Evolutionary conservation across 2,888 invertebrate genomes (phyloP).

Genomic region (Geotrupes spiniger): DNA sequence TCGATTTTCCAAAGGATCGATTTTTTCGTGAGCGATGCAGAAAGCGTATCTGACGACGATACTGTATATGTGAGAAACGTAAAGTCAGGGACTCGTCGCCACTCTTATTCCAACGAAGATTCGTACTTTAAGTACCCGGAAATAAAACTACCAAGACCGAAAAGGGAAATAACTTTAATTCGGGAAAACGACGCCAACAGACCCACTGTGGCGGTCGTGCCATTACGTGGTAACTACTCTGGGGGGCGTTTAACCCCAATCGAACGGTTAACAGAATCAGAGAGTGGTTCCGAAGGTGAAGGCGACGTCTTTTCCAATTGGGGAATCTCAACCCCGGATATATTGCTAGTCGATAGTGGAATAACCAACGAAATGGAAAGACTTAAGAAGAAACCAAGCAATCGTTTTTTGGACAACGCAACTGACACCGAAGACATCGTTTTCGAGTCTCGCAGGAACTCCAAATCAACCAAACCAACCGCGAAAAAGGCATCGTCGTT

Average conservation of each 20-base stretch:
- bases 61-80: no score
- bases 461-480: neutral
- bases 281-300: slow-evolving; percentile 46
- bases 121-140: slow-evolving; percentile 18
- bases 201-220: slow-evolving; percentile 33
- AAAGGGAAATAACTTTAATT: slow-evolving; percentile 47
- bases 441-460: neutral
- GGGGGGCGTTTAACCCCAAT: slow-evolving; percentile 17
- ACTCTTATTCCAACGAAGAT: no score
- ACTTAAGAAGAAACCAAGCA: neutral
- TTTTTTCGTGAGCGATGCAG: no score
- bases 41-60: no score
- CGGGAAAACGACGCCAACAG: slow-evolving; percentile 44
- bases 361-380: neutral
- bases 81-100: no score
- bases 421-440: no score
- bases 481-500: neutral
- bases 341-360: neutral
- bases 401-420: no score
- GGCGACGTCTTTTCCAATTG: no score
- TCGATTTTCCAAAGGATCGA: no score
- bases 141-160: slow-evolving; percentile 47
- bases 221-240: slow-evolving; percentile 15
- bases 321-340: no score
- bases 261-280: slow-evolving; percentile 42